These are phyloP conservation scores for Leguminivora glycinivorella DNA, from an alignment of 1,140 invertebrate species.

Conservation along the genomic window DNA sequence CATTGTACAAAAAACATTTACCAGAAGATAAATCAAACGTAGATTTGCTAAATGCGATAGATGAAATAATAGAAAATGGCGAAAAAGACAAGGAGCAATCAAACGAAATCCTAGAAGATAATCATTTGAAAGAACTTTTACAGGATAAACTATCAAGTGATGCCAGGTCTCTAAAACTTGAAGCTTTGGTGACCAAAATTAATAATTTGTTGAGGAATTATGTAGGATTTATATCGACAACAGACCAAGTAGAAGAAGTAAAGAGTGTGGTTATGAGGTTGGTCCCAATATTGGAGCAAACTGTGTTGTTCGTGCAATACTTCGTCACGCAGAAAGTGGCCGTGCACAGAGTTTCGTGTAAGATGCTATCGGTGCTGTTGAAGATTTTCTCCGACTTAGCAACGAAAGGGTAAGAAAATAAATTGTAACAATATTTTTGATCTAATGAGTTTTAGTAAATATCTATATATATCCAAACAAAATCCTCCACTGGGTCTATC, in stretches of 20 bases:
- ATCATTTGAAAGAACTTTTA: constrained; percentile 83
- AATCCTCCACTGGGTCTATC: no score
- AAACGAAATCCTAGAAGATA: constrained; percentile 78
- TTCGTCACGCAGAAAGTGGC: constrained; percentile 88
- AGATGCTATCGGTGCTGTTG: constrained; percentile 90
- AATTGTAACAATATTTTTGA: constrained; percentile 27
- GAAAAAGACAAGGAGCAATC: constrained; percentile 63
- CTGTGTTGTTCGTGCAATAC: constrained; percentile 86
- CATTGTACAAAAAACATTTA: constrained; percentile 84
- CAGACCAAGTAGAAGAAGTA: constrained; percentile 43
- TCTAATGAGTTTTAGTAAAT: no score
- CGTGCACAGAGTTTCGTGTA: constrained; percentile 87
- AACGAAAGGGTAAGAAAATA: constrained; percentile 82
- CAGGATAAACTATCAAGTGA: constrained; percentile 81
- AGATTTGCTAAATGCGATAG: constrained; percentile 65
- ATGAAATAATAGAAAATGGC: constrained; percentile 66
- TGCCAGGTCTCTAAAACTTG: constrained; percentile 79
- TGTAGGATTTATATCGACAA: constrained; percentile 45
- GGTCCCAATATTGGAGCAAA: constrained; percentile 89
- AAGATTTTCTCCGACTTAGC: constrained; percentile 92
- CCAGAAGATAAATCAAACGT: constrained; percentile 43
- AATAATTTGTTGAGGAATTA: constrained; percentile 48
- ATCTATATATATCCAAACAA: no score
- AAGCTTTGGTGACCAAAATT: constrained; percentile 53
- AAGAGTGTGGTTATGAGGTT: constrained; percentile 59